phyloP scores from a whole-genome alignment of 2,113 vertebrate genomes.

The Aptenodytes patagonicus region DNA sequence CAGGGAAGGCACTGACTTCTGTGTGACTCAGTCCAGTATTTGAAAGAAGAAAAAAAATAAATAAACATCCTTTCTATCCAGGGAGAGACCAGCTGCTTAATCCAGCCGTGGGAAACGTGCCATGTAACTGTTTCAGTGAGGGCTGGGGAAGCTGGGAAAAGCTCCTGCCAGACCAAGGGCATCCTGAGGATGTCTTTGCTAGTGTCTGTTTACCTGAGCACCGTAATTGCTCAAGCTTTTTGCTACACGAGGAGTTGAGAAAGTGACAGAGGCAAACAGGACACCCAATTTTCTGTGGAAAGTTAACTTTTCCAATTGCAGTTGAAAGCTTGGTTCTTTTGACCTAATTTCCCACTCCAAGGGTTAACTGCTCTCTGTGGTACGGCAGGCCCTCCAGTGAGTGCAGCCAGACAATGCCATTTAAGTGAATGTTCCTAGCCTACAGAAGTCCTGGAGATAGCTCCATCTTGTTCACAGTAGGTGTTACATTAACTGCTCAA shows the following conservation, averaged over 20 bases:
- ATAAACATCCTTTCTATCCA: background rate
- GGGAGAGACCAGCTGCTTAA: background rate
- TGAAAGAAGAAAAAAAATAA: background rate
- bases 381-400: constrained; percentile 37
- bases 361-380: constrained; percentile 54
- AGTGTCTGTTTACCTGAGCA: background rate
- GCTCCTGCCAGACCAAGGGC: background rate
- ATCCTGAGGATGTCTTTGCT: background rate
- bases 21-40: background rate
- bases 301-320: constrained; percentile 68
- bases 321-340: constrained; percentile 44
- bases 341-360: constrained; percentile 70
- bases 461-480: constrained; percentile 76
- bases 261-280: constrained; percentile 35
- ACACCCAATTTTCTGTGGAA: constrained; percentile 31
- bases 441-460: constrained; percentile 64
- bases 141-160: background rate
- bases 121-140: background rate
- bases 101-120: background rate
- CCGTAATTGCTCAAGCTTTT: background rate
- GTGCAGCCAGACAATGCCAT: constrained; percentile 62
- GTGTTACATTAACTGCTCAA: constrained; percentile 77
- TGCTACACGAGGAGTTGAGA: background rate
- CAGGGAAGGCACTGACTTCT: background rate
- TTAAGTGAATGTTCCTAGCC: constrained; percentile 63